Conservation (phyloP, 2,113 vertebrate genomes). For the pig (Sus scrofa) region DNA sequence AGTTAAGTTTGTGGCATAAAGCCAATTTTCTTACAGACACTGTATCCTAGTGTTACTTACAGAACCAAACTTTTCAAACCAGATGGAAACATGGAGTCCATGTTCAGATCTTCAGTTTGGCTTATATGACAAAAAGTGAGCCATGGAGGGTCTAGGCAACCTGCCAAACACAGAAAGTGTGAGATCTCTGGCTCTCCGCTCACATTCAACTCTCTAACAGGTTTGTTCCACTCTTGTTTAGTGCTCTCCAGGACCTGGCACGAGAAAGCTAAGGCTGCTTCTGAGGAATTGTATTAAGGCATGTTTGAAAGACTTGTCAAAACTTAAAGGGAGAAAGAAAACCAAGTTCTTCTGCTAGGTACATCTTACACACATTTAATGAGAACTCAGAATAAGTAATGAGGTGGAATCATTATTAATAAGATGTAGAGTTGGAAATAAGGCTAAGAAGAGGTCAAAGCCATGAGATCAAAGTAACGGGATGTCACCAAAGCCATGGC, state of each 20-base stretch:
- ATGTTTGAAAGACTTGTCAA: constrained; percentile 39
- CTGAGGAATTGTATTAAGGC: not conserved
- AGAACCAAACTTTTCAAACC: constrained; percentile 30
- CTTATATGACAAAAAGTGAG: not conserved
- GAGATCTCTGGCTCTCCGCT: not conserved
- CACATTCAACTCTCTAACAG: not conserved
- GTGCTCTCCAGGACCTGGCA: not conserved
- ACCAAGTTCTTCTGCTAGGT: constrained; percentile 68
- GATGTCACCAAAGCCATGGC: constrained; percentile 40
- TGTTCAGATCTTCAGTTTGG: not conserved
- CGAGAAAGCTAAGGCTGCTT: not conserved
- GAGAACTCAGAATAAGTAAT: constrained; percentile 67
- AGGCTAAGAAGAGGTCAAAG: constrained; percentile 76
- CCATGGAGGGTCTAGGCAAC: not conserved
- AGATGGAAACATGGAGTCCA: not conserved
- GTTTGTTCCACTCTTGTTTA: not conserved
- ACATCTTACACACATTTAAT: constrained; percentile 67
- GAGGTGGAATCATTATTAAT: constrained; percentile 77
- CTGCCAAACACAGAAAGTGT: not conserved
- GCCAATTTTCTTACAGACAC: not conserved
- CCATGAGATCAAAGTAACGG: constrained; percentile 43
- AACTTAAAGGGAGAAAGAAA: constrained; percentile 72
- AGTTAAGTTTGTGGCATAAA: not conserved
- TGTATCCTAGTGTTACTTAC: not conserved
- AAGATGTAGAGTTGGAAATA: constrained; percentile 75